Conservation (phyloP, 2,113 vertebrate genomes). For the Neofelis nebulosa region DNA sequence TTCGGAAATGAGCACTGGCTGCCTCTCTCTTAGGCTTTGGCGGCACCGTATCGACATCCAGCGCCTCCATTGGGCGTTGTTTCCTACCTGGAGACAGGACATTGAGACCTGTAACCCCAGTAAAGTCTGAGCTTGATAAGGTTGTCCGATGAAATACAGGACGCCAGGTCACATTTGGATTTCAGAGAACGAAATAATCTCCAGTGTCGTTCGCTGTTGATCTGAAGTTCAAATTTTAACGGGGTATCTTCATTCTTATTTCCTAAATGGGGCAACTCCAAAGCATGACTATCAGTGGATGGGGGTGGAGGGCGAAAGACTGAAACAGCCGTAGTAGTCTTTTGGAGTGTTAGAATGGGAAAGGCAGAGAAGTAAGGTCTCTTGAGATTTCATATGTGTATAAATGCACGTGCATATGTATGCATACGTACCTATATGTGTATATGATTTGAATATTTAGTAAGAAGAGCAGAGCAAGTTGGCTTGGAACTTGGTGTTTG, state of each 20-base stretch:
- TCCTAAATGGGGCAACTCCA: neutral
- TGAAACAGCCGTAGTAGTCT: neutral
- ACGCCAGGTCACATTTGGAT: neutral
- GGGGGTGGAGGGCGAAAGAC: neutral
- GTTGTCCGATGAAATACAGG: neutral
- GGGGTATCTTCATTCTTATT: neutral
- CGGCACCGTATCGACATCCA: neutral
- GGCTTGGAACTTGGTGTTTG: slow-evolving; percentile 17
- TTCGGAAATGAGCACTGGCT: neutral
- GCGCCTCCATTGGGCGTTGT: neutral
- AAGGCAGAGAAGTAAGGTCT: neutral
- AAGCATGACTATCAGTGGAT: neutral
- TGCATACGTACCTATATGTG: too few relatives aligned
- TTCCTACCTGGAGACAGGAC: neutral
- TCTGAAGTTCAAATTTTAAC: neutral
- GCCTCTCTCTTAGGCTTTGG: neutral
- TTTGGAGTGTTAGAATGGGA: neutral
- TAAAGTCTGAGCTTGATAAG: neutral
- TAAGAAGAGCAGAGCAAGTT: neutral
- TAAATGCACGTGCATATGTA: neutral
- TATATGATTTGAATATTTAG: neutral
- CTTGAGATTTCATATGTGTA: neutral
- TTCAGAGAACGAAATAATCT: neutral
- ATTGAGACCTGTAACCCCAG: neutral
- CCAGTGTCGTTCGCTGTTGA: neutral